phyloP scores from a whole-genome alignment of 2,797 vertebrate species.

The Danio kyathit region DNA sequence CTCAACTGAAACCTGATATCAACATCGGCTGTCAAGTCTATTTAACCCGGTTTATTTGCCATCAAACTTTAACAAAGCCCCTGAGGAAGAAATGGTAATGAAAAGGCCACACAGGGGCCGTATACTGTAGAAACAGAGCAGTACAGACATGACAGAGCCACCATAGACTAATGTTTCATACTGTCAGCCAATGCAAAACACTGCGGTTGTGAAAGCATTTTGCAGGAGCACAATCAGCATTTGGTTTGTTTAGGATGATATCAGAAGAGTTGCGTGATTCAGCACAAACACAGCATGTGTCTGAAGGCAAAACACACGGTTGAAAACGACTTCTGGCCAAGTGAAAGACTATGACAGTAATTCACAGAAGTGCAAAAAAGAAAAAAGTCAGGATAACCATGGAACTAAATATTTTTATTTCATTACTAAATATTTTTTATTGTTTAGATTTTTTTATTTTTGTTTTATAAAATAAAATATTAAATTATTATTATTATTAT shows the following conservation, averaged over 20 bases:
- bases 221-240: neutral
- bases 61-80: constrained; percentile 1
- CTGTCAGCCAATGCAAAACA: neutral
- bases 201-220: neutral
- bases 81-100: neutral
- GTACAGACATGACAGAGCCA: neutral
- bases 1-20: constrained; percentile 10
- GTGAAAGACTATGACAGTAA: too few species aligned
- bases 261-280: neutral
- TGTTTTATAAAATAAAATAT: too few species aligned
- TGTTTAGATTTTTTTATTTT: too few species aligned
- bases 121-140: neutral
- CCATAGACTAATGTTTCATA: neutral
- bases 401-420: too few species aligned
- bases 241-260: constrained; percentile 10
- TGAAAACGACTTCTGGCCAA: neutral
- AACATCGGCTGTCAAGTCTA: constrained; percentile 53
- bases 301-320: neutral
- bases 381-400: too few species aligned
- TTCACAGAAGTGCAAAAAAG: too few species aligned
- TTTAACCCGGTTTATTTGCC: constrained; percentile 48
- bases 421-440: too few species aligned
- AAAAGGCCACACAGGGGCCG: neutral
- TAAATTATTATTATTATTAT: too few species aligned
- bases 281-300: neutral